phyloP scores from a whole-genome alignment of 1,140 invertebrate species.

The Neodiprion lecontei region DNA sequence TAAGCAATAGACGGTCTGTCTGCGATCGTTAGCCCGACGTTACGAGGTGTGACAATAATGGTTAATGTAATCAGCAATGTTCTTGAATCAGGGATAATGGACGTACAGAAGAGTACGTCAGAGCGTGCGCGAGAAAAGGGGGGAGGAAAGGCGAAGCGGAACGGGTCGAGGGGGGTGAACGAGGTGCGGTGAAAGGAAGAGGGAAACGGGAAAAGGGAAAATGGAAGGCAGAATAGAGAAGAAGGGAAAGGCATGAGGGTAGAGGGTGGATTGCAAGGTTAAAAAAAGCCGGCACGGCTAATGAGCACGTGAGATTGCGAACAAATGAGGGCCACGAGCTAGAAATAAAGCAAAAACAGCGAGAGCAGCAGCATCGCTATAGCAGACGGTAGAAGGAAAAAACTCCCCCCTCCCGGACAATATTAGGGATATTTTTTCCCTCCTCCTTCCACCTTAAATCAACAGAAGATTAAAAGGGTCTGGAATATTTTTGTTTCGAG shows the following conservation, averaged over 20 bases:
- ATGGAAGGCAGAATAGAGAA: not conserved
- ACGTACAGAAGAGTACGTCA: not conserved
- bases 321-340: conserved; percentile 6
- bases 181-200: not conserved
- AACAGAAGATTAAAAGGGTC: conserved; percentile 3
- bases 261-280: conserved; percentile 7
- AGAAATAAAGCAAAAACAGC: not conserved
- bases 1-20: no score
- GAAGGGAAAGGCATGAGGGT: not conserved
- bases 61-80: not conserved
- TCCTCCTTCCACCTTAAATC: not conserved
- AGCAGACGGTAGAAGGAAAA: not conserved
- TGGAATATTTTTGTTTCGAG: conserved; percentile 1
- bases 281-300: conserved; percentile 9
- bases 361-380: not conserved
- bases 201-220: not conserved
- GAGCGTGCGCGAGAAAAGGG: not conserved
- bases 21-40: not conserved
- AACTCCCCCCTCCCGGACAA: not conserved
- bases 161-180: not conserved
- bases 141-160: not conserved
- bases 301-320: conserved; percentile 15
- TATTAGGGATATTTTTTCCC: not conserved
- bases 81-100: not conserved
- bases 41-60: conserved; percentile 1